Evolutionary conservation across 2,797 vertebrate genomes (phyloP).

Genomic region (Sphenopsis melanotis): DNA sequence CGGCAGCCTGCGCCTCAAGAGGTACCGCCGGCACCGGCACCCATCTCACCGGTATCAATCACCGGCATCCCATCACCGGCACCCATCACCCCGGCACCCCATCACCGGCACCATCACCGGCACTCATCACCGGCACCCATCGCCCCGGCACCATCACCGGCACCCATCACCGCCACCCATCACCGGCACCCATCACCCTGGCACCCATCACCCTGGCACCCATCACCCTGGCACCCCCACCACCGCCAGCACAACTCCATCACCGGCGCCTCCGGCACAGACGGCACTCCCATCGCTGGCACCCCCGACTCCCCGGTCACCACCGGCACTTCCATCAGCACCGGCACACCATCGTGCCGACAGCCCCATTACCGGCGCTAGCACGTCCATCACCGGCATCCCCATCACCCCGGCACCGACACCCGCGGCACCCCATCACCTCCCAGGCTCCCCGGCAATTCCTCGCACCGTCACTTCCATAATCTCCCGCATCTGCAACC

Average conservation of each 20-base stretch:
- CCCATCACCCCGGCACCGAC: background rate
- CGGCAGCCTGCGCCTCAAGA: slow-evolving; percentile 67
- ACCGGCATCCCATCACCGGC: background rate
- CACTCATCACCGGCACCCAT: background rate
- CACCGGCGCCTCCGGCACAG: background rate
- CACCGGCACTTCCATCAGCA: background rate
- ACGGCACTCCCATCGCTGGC: background rate
- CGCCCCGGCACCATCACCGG: background rate
- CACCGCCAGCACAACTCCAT: background rate
- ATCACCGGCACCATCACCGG: background rate
- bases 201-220: too few species aligned
- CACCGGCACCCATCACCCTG: too few species aligned
- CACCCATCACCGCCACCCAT: too few species aligned
- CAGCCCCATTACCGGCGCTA: background rate
- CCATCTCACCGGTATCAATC: background rate
- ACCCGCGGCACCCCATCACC: background rate
- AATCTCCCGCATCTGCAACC: background rate
- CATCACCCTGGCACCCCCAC: background rate
- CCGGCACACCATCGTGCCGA: background rate
- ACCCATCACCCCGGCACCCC: background rate
- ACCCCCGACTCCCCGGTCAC: background rate
- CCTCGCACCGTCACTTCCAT: background rate
- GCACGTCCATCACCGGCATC: background rate
- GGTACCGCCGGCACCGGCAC: slow-evolving; percentile 35
- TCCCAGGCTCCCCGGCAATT: background rate